Base-by-base conservation (phyloP, 2,888 invertebrate species). In the Cabera pusaria region DNA sequence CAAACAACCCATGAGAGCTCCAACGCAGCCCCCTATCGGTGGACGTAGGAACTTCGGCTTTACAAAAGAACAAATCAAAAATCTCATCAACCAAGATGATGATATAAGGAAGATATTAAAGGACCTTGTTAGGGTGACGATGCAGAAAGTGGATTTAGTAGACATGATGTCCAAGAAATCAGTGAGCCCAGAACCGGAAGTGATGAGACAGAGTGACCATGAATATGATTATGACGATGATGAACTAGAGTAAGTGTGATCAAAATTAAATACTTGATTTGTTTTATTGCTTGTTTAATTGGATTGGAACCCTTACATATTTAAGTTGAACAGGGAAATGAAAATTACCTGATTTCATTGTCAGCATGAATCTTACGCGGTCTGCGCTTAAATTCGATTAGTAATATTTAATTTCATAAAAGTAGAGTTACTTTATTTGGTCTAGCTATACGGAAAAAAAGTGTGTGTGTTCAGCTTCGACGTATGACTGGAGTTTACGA, bases 51-150 rank as follows among this genome's bases (percentile, higher is more conserved):
- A 66, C 9, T 52, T 62, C 1, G 74, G 72, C 0, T 69, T 77
- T 12, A 77, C 86, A 0, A 80, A 79, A 28, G 80, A 84, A 1
- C 70, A 69, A 23, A 84, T 88, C 2, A 84, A 82, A 39, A 66
- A 56, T 2, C 33, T 88, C 3, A 80, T 88, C 12, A 67, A 84
- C 0, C 66, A 82, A 11, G 87, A 88, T 38, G 65, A 69, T 1
- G 87, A 88, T 39, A 83, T 88, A n/a, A 75, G 78, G 47, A 83
- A 78, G 59, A 86, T 88, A 19, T 56, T 88, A 26, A 85, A 76
- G 40, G 85, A 87, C 19, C 53, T 88, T 1, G 87, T 88, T 11
- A 75, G 74, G 41, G 86, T 88, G 0, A 85, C 87, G 1, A 86
- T 87, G 80, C 72, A 84, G 64, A 88, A 88, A 48, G 83, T 80